phyloP scores from a whole-genome alignment of 23 tunicate species.

The Botrylloides violaceus region DNA sequence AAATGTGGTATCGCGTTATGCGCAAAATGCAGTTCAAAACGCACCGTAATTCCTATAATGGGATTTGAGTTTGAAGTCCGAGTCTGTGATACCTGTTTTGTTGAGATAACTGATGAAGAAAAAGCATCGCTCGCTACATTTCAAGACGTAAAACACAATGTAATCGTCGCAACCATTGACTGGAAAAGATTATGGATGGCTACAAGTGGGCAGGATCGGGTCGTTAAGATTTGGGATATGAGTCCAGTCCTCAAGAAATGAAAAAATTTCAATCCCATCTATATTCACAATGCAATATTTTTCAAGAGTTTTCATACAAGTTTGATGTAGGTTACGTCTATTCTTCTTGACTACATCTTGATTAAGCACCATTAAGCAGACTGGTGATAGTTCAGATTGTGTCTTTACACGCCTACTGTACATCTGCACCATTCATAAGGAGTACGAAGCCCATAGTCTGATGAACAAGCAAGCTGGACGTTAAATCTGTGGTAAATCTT shows the following conservation, averaged over 20 bases:
- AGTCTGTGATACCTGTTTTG: constrained; percentile 84
- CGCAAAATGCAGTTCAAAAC: constrained; percentile 68
- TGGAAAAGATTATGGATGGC: constrained; percentile 50
- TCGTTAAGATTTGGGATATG: constrained; percentile 59
- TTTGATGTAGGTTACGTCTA: not conserved
- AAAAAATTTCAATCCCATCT: not conserved
- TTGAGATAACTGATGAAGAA: constrained; percentile 63
- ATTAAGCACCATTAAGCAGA: too few relatives aligned
- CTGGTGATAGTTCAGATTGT: too few relatives aligned
- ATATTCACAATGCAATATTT: not conserved
- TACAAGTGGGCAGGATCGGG: constrained; percentile 51
- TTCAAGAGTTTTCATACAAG: not conserved
- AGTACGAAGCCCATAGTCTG: too few relatives aligned
- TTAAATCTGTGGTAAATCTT: too few relatives aligned
- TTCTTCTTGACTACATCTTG: too few relatives aligned
- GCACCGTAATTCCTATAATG: constrained; percentile 68
- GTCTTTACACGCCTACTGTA: too few relatives aligned
- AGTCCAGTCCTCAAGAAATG: constrained; percentile 22
- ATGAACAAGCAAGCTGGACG: too few relatives aligned
- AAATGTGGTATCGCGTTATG: constrained; percentile 97
- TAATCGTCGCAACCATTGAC: constrained; percentile 39
- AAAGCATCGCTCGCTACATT: constrained; percentile 70
- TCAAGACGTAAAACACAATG: constrained; percentile 74
- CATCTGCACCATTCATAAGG: too few relatives aligned
- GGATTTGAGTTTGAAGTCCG: constrained; percentile 97